These are phyloP conservation scores for Tortricodes alternella DNA, from an alignment of 2,888 invertebrate genomes.

Conservation along the genomic window DNA sequence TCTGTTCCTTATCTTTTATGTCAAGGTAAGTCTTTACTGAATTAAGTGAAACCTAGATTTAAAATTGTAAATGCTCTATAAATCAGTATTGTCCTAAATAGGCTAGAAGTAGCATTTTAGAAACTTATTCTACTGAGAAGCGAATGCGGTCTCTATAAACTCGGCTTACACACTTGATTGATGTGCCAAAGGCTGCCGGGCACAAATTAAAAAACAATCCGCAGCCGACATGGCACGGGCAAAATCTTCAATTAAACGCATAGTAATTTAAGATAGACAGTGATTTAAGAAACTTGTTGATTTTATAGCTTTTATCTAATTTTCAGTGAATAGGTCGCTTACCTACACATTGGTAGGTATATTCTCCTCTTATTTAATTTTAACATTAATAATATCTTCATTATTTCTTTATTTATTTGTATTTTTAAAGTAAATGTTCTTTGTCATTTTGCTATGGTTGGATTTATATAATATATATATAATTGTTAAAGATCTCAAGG, in stretches of 20 bases:
- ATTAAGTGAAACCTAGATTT: no score
- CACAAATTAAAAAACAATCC: constrained; percentile 66
- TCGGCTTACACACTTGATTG: constrained; percentile 67
- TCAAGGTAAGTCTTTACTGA: no score
- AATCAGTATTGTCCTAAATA: constrained; percentile 13
- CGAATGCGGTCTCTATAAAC: constrained; percentile 30
- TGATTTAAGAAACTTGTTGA: constrained; percentile 18
- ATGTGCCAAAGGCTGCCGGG: constrained; percentile 69
- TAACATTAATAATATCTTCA: background rate
- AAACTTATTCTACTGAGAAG: constrained; percentile 24
- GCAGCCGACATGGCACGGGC: constrained; percentile 42
- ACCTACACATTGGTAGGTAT: no score
- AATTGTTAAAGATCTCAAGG: constrained; percentile 38
- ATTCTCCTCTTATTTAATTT: background rate
- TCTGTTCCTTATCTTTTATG: background rate
- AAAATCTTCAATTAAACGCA: constrained; percentile 58
- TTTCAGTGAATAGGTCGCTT: constrained; percentile 27
- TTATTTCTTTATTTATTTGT: background rate
- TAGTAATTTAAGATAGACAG: constrained; percentile 29
- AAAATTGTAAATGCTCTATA: background rate
- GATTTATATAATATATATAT: constrained; percentile 3
- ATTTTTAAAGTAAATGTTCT: background rate
- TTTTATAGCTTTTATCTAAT: constrained; percentile 15
- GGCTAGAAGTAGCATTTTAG: constrained; percentile 25
- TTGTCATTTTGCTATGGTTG: background rate